Base-by-base conservation (phyloP, 2,888 invertebrate genomes). In the Diarsia brunnea region DNA sequence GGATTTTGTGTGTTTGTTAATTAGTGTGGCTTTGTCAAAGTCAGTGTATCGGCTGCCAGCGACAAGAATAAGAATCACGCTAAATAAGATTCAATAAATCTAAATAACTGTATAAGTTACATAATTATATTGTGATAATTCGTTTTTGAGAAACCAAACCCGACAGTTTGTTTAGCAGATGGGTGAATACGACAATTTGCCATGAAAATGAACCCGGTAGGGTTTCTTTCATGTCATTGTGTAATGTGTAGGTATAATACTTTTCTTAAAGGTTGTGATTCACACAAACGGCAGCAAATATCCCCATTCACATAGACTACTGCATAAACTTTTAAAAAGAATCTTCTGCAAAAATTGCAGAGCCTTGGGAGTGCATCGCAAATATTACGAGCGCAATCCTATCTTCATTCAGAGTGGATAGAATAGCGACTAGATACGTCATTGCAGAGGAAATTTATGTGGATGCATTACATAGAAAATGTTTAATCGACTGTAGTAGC, bases 301-400 rank as follows among this genome's bases (percentile, higher is more conserved):
- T 53, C 8, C 3, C 58, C 58, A 60, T 53, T 63, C 8, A 27
- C 47, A 3, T 43, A 31, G 11, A 43, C 45, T 24, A 43, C 0
- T 5, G 21, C 24, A 70, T 16, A 45, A 14, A 77, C 5, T 82
- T 63, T 21, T 19, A 69, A 77, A 82, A 60, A 82, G 43, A 68
- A 71, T 43, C 43, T 77, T 77, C 31, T 53, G 4, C 31, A 68
- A 55, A 82, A 71, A 69, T 82, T 60, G 19, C 63, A 1, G 14
- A 14, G 19, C 5, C 31, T 53, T 49, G 64, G 45, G 60, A 77
- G 58, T 31, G 63, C 58, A 53, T 27, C 38, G 65, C 71, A 82
- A 81, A 80, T 77, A 77, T 78, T 70, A 58, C 45, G n/a, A 53
- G 58, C 67, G 53, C 70, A 77, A 77, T 78, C 64, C 53, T 82